Evolutionary conservation across 1,140 invertebrate genomes (phyloP).

Genomic region (Drosophila punjabiensis): DNA sequence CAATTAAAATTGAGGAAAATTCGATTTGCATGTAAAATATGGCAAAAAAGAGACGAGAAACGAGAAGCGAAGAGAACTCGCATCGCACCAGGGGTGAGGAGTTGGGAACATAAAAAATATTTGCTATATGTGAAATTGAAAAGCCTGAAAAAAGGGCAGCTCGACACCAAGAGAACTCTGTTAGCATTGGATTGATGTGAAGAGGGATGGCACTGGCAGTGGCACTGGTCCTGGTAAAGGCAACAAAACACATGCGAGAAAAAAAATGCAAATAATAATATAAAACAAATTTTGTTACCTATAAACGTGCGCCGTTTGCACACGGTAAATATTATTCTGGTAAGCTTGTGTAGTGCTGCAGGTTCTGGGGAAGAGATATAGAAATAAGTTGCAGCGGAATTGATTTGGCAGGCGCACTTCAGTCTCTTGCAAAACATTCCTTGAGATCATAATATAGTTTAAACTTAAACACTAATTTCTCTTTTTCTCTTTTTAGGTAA

Average conservation of each 20-base stretch:
- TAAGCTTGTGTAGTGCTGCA: conserved; percentile 13
- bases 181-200: conserved; percentile 72
- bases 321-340: conserved; percentile 65
- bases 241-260: conserved; percentile 26
- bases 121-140: conserved; percentile 80
- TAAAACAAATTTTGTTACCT: conserved; percentile 78
- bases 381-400: conserved; percentile 7
- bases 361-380: not conserved
- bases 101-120: conserved; percentile 77
- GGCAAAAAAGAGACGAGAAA: conserved; percentile 62
- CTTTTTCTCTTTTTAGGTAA: conserved; percentile 59
- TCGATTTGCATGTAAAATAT: conserved; percentile 85
- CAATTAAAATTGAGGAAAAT: conserved; percentile 85
- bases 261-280: conserved; percentile 72
- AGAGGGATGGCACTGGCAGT: conserved; percentile 23
- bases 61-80: conserved; percentile 21
- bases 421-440: not conserved
- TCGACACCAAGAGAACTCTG: conserved; percentile 58
- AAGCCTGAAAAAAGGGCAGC: conserved; percentile 78
- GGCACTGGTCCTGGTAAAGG: conserved; percentile 9
- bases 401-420: conserved; percentile 13
- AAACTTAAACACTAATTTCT: conserved; percentile 1
- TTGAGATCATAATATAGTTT: not conserved
- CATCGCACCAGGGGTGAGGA: conserved; percentile 6
- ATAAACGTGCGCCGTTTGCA: conserved; percentile 73